These are phyloP conservation scores for Heteropelma amictum DNA, from an alignment of 2,888 invertebrate genomes.

Conservation along the genomic window DNA sequence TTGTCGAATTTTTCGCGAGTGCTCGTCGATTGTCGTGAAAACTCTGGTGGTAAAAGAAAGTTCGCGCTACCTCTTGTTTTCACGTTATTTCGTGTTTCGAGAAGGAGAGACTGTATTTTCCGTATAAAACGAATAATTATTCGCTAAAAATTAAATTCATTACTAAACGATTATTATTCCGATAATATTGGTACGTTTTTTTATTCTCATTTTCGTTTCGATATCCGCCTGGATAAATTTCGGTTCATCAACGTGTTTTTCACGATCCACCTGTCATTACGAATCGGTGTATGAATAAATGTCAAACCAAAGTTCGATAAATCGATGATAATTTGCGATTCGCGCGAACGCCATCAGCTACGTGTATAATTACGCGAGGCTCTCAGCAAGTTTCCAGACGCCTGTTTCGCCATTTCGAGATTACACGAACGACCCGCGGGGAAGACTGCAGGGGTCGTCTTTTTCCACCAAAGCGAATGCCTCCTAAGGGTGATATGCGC, in stretches of 20 bases:
- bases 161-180: too few relatives aligned
- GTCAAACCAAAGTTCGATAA: background rate
- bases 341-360: background rate
- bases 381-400: background rate
- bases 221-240: too few relatives aligned
- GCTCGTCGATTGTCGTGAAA: slow-evolving; percentile 50
- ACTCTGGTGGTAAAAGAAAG: slow-evolving; percentile 42
- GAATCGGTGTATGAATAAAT: background rate
- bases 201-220: too few relatives aligned
- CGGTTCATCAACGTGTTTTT: background rate
- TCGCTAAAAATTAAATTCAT: too few relatives aligned
- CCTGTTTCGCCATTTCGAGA: slow-evolving; percentile 17
- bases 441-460: too few relatives aligned
- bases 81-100: background rate
- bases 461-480: too few relatives aligned
- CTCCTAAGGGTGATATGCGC: too few relatives aligned
- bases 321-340: background rate
- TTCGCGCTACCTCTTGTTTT: slow-evolving; percentile 4
- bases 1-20: slow-evolving; percentile 29
- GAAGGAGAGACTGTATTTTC: too few relatives aligned
- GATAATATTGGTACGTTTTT: too few relatives aligned
- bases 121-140: too few relatives aligned
- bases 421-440: too few relatives aligned
- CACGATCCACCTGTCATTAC: background rate
- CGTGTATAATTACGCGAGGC: background rate